Percentiles rank a stretch among this genome's conserved stretches.
phyloP scores from a whole-genome alignment of 2,797 vertebrate species.

The Brachyrhaphis roseni region DNA sequence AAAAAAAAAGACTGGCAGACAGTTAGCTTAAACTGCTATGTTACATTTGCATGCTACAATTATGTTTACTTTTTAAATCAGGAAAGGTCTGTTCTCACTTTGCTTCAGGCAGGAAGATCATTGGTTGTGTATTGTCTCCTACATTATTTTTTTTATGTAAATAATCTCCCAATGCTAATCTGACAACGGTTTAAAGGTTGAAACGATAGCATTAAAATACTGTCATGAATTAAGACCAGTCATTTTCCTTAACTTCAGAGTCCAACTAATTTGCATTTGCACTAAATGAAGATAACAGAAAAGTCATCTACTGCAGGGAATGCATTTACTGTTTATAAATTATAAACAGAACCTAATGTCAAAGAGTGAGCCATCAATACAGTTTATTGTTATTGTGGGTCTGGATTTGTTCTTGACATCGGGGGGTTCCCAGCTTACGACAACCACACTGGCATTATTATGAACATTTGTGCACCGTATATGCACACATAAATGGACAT shows the following conservation, averaged over 20 bases:
- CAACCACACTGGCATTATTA: neutral
- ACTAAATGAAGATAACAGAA: neutral
- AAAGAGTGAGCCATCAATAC: neutral
- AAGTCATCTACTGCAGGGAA: neutral
- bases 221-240: neutral
- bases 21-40: no score
- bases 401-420: neutral
- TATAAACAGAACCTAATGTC: neutral
- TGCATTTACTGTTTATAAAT: neutral
- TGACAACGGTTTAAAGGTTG: neutral
- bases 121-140: neutral
- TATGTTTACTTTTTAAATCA: no score
- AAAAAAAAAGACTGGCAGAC: no score
- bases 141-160: neutral
- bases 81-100: neutral
- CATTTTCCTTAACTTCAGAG: neutral
- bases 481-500: constrained; percentile 42
- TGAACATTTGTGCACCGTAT: neutral
- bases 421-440: neutral
- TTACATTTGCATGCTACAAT: no score
- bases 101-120: neutral
- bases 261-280: neutral
- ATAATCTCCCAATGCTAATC: neutral
- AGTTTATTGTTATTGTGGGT: neutral
- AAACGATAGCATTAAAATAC: neutral